Conservation (phyloP, 2,797 vertebrate genomes). For the Malacoctenus gilli region DNA sequence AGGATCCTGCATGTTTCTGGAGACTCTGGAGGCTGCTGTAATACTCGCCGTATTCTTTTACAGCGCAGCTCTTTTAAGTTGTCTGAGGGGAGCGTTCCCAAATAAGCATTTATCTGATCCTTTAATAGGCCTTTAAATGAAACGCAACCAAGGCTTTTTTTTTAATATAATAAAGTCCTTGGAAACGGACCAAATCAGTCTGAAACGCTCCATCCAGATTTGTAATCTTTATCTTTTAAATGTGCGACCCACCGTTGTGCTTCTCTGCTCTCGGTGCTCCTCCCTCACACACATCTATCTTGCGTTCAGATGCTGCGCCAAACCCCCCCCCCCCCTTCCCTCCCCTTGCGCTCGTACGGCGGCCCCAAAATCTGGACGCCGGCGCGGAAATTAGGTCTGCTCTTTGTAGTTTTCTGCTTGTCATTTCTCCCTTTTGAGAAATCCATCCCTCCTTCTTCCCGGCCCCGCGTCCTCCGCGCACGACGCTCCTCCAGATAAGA, state of each 20-base stretch:
- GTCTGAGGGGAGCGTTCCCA: neutral
- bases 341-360: no score
- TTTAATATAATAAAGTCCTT: no score
- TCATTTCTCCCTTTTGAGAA: constrained; percentile 73
- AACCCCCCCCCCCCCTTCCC: no score
- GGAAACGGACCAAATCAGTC: constrained; percentile 15
- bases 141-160: no score
- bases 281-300: no score
- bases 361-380: constrained; percentile 39
- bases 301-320: no score
- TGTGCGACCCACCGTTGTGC: constrained; percentile 14
- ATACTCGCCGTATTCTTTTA: no score
- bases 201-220: constrained; percentile 5
- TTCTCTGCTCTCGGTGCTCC: neutral
- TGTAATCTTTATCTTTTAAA: constrained; percentile 20
- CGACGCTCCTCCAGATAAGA: constrained; percentile 70
- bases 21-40: no score
- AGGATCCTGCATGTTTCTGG: neutral
- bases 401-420: constrained; percentile 63
- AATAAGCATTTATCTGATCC: no score
- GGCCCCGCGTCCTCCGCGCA: constrained; percentile 57
- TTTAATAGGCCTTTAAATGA: no score
- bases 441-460: constrained; percentile 58
- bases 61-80: neutral
- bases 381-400: constrained; percentile 61